A percentile compares a stretch with the other conserved stretches of the same genome.
Conservation (phyloP, 2,888 invertebrate species). For the Lochmaea capreae region DNA sequence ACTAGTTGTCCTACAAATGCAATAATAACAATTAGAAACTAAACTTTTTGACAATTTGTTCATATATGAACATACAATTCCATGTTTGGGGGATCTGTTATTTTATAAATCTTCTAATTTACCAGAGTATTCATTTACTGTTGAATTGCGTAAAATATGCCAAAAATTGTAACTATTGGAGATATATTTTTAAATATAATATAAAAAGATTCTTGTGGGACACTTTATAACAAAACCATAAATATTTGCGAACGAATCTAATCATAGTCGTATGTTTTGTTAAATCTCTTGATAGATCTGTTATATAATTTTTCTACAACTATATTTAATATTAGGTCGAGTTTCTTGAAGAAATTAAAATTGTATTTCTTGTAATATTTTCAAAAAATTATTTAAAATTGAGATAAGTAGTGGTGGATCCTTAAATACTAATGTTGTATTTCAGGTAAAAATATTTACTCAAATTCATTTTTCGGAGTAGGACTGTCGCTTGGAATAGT, state of each 20-base stretch:
- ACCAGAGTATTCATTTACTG: no score
- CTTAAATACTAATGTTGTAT: conserved; percentile 10
- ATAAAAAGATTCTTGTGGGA: neutral
- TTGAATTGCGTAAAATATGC: neutral
- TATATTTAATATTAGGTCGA: conserved; percentile 29
- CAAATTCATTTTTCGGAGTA: neutral
- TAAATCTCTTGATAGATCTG: conserved; percentile 30
- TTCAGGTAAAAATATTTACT: neutral
- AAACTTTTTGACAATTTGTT: neutral
- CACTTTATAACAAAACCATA: conserved; percentile 13
- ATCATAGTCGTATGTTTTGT: conserved; percentile 8
- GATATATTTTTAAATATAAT: neutral
- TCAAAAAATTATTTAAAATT: neutral
- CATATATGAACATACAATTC: neutral
- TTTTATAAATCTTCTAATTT: no score
- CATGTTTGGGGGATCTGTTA: neutral
- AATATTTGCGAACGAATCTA: conserved; percentile 16
- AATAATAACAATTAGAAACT: neutral
- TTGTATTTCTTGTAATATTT: conserved; percentile 1
- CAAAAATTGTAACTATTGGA: neutral
- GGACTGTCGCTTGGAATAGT: neutral
- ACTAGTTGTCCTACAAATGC: conserved; percentile 12
- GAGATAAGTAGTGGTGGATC: neutral
- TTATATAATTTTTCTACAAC: conserved; percentile 26
- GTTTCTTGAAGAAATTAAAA: neutral